phyloP scores from a whole-genome alignment of 2,113 vertebrate genomes.

The Chaetorhynchus papuensis region DNA sequence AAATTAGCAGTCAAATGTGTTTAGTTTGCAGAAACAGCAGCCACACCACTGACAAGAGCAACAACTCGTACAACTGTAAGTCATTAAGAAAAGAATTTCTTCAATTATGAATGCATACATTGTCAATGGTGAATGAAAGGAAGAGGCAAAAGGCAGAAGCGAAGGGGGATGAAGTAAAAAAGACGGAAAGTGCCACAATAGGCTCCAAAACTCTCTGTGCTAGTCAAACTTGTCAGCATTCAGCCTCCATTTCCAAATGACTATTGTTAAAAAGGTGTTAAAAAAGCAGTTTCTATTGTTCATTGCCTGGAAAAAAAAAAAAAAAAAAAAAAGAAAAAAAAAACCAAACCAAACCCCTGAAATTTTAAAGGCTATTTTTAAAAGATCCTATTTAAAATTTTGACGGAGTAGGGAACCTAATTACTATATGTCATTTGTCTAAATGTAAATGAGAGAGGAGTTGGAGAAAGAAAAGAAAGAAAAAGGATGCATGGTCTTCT shows the following conservation, averaged over 20 bases:
- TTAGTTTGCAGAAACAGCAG: slow-evolving; percentile 32
- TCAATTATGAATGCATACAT: neutral
- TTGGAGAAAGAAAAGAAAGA: neutral
- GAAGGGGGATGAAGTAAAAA: neutral
- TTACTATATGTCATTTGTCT: slow-evolving; percentile 41
- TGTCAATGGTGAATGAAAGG: slow-evolving; percentile 33
- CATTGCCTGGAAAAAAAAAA: fast-evolving
- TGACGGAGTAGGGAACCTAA: slow-evolving; percentile 25
- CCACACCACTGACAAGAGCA: neutral
- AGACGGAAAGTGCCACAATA: neutral
- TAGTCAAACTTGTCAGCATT: slow-evolving; percentile 14
- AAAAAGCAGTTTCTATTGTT: neutral
- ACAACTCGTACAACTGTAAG: neutral
- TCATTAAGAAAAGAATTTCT: slow-evolving; percentile 23
- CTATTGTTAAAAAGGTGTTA: slow-evolving; percentile 1
- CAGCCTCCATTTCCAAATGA: neutral
- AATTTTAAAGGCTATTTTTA: slow-evolving; percentile 44
- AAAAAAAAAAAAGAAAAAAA: neutral
- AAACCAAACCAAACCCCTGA: too few species aligned
- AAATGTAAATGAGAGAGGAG: slow-evolving; percentile 42
- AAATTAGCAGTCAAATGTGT: slow-evolving; percentile 60
- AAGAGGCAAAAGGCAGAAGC: neutral
- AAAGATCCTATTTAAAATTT: slow-evolving; percentile 46
- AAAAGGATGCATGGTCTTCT: neutral
- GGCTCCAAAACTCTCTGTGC: neutral